Evolutionary conservation across 2,113 vertebrate genomes (phyloP).

Genomic region (Menidia beryllina): DNA sequence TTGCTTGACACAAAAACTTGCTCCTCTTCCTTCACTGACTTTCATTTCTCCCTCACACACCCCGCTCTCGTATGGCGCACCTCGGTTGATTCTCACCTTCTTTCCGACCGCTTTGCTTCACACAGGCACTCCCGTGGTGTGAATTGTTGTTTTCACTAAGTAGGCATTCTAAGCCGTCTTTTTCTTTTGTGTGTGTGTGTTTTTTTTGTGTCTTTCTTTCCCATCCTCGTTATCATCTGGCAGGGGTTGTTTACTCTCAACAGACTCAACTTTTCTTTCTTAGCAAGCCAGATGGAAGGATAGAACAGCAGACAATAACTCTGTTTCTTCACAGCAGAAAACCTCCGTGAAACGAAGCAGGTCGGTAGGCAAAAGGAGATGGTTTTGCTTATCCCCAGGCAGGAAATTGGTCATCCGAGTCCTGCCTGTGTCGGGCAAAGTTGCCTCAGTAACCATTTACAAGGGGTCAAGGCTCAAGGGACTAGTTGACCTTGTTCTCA

Average conservation of each 20-base stretch:
- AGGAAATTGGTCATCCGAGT: slow-evolving; percentile 66
- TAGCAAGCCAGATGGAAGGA: slow-evolving; percentile 50
- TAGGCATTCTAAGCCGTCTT: slow-evolving; percentile 48
- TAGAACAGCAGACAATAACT: slow-evolving; percentile 37
- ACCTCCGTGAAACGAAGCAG: slow-evolving; percentile 44
- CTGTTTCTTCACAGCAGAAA: slow-evolving; percentile 55
- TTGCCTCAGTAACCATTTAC: slow-evolving; percentile 33
- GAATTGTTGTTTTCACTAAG: slow-evolving; percentile 61
- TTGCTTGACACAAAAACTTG: background rate
- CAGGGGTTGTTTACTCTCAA: slow-evolving; percentile 64
- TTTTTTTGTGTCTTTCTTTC: background rate
- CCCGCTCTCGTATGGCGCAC: slow-evolving; percentile 11
- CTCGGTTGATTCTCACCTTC: slow-evolving; percentile 61
- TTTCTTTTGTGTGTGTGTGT: slow-evolving; percentile 12
- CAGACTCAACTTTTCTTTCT: slow-evolving; percentile 44
- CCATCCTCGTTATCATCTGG: slow-evolving; percentile 58
- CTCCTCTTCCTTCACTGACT: background rate
- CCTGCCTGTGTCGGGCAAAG: slow-evolving; percentile 36
- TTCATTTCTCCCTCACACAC: slow-evolving; percentile 28
- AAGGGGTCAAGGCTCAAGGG: slow-evolving; percentile 31
- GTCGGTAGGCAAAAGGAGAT: slow-evolving; percentile 56
- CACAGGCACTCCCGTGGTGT: slow-evolving; percentile 44
- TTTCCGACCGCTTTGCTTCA: slow-evolving; percentile 37
- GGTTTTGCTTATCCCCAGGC: slow-evolving; percentile 55
- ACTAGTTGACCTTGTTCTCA: slow-evolving; percentile 46